Evolutionary conservation across 2,113 vertebrate species (phyloP).

Genomic region (Todiramphus saurophagus): DNA sequence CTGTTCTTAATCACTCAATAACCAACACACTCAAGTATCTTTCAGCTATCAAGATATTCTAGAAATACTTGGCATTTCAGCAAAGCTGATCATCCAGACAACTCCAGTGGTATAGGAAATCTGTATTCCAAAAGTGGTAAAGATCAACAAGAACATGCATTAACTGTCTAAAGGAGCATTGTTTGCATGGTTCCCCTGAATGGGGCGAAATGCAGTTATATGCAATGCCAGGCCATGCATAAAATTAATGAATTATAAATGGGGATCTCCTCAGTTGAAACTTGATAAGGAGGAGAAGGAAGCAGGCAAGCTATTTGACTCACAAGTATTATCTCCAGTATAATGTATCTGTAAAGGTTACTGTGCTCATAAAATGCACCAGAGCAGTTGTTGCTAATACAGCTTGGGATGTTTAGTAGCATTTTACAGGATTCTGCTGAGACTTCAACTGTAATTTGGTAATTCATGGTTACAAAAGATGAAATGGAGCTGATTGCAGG

Average conservation of each 20-base stretch:
- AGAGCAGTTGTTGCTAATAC: background rate
- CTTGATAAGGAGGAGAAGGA: background rate
- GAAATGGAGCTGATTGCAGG: background rate
- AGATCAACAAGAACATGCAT: background rate
- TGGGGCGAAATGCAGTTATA: background rate
- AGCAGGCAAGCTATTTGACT: background rate
- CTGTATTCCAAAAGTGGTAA: background rate
- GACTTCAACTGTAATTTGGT: background rate
- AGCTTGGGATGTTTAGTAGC: background rate
- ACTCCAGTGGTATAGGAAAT: background rate
- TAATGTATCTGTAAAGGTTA: background rate
- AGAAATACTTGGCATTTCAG: background rate
- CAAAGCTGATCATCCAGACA: background rate
- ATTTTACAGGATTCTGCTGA: background rate
- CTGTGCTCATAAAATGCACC: background rate
- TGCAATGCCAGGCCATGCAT: background rate
- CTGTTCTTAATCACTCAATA: background rate
- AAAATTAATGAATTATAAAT: slow-evolving; percentile 14
- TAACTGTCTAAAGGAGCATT: background rate
- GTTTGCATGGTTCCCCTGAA: background rate
- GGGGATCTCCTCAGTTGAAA: background rate
- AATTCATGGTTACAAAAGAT: background rate
- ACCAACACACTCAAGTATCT: background rate
- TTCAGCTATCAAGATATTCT: background rate
- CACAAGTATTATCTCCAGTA: background rate